Evolutionary conservation across 2,888 invertebrate species (phyloP).

Genomic region (Mimas tiliae): DNA sequence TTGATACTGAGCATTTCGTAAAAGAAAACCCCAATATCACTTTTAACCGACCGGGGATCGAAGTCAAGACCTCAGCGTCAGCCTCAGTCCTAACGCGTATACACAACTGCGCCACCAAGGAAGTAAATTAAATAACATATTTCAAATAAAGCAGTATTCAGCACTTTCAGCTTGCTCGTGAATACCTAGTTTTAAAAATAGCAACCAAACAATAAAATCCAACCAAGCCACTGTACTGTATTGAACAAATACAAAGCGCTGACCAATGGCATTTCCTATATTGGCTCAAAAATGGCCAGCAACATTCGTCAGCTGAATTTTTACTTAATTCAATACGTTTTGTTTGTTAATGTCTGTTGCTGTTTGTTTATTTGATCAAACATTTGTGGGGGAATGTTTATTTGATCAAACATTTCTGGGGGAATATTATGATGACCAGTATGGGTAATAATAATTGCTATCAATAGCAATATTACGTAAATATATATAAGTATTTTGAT

Average conservation of each 20-base stretch:
- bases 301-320: slow-evolving; percentile 12
- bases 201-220: slow-evolving; percentile 17
- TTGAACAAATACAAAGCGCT: slow-evolving; percentile 14
- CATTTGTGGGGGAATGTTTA: neutral
- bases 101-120: too few species aligned
- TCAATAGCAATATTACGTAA: too few species aligned
- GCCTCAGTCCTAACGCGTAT: too few species aligned
- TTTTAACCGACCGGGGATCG: too few species aligned
- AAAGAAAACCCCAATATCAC: too few species aligned
- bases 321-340: slow-evolving; percentile 15
- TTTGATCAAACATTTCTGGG: slow-evolving; percentile 12
- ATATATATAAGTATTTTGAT: too few species aligned
- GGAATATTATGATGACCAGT: neutral
- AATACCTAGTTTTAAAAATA: slow-evolving; percentile 9
- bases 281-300: slow-evolving; percentile 14
- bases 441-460: neutral
- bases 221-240: slow-evolving; percentile 1
- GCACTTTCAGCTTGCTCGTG: neutral
- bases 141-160: neutral
- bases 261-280: slow-evolving; percentile 13
- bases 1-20: too few species aligned
- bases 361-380: slow-evolving; percentile 7
- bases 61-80: too few species aligned
- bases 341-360: slow-evolving; percentile 5
- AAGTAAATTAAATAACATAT: neutral